Evolutionary conservation across 1,140 invertebrate species (phyloP).

Genomic region (Leptinotarsa texana): DNA sequence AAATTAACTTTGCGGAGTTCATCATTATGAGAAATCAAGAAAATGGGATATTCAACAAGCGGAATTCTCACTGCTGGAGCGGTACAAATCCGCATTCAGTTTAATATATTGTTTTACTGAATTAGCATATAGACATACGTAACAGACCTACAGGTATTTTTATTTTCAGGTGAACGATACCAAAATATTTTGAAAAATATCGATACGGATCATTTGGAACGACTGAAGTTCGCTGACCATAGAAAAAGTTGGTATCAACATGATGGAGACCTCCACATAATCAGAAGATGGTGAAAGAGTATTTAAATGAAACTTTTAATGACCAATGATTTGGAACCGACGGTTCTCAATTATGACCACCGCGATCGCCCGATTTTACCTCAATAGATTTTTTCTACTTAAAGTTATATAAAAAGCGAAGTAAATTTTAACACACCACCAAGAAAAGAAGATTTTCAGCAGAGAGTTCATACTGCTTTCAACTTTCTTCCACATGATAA

Average conservation of each 20-base stretch:
- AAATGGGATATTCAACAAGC: neutral
- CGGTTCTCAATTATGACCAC: neutral
- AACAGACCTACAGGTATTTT: no score
- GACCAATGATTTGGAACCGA: neutral
- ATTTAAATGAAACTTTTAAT: neutral
- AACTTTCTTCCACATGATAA: no score
- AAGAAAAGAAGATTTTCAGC: neutral
- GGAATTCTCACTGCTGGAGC: neutral
- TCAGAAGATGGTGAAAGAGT: neutral
- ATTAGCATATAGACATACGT: no score
- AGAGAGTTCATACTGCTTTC: neutral
- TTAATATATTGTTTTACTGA: no score
- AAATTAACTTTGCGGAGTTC: no score
- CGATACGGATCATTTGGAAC: slow-evolving; percentile 5
- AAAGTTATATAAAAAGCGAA: neutral
- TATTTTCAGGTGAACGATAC: slow-evolving; percentile 1
- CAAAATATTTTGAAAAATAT: neutral
- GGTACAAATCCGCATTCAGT: neutral
- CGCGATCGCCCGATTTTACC: neutral
- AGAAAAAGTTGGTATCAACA: no score
- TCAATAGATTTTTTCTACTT: neutral
- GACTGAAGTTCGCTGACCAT: neutral
- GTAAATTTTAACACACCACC: neutral
- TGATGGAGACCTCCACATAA: neutral
- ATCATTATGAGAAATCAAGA: no score